Evolutionary conservation across 2,888 invertebrate genomes (phyloP).

Genomic region (Xylota sylvarum): DNA sequence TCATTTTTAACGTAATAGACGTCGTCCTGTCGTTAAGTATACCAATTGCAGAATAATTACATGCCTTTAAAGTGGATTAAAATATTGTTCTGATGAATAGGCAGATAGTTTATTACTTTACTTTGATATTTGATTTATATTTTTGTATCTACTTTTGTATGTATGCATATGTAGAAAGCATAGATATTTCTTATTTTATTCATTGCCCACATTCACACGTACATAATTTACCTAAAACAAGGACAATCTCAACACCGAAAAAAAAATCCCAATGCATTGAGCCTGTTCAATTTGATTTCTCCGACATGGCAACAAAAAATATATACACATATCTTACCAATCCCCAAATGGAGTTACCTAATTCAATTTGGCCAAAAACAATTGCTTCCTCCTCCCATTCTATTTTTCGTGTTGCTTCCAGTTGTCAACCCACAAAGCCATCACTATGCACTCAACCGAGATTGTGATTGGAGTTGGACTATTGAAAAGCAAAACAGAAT

Average conservation of each 20-base stretch:
- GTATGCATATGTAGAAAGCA: background rate
- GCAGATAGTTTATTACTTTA: background rate
- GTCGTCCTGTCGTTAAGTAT: background rate
- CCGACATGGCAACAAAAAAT: conserved; percentile 8
- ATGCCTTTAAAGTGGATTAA: background rate
- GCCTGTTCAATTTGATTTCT: conserved; percentile 43
- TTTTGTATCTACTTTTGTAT: background rate
- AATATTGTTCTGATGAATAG: background rate
- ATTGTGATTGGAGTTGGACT: conserved; percentile 51
- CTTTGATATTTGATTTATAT: background rate
- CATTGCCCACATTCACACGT: background rate
- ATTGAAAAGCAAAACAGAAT: conserved; percentile 21
- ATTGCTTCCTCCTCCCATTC: conserved; percentile 38
- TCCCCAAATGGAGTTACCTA: conserved; percentile 60
- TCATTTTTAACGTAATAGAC: background rate
- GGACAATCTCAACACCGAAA: background rate
- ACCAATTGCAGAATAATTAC: background rate
- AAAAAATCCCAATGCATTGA: conserved; percentile 40
- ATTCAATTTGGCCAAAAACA: conserved; percentile 61
- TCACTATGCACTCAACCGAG: conserved; percentile 51
- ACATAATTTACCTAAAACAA: background rate
- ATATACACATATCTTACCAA: conserved; percentile 2
- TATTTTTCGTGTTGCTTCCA: conserved; percentile 10
- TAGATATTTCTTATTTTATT: background rate
- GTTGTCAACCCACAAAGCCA: conserved; percentile 15